Conservation (phyloP, 2,797 vertebrate species). For the Coilia nasus region DNA sequence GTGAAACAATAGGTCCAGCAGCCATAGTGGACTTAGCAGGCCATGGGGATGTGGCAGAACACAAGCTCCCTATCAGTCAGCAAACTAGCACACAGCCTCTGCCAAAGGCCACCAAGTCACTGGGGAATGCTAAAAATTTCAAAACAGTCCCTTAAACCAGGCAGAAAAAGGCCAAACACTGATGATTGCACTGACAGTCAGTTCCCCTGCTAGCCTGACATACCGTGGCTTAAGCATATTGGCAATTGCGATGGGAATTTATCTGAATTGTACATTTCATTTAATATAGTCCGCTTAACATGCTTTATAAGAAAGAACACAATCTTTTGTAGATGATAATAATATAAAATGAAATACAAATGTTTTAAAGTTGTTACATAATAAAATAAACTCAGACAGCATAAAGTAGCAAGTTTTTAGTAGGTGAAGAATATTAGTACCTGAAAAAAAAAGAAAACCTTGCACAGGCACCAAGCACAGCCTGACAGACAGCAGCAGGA, state of each 20-base stretch:
- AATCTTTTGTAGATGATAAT: too few species aligned
- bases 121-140: not conserved
- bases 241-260: not conserved
- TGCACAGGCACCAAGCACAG: not conserved
- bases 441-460: not conserved
- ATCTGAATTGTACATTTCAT: too few species aligned
- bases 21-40: slow-evolving; percentile 60
- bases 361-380: too few species aligned
- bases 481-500: slow-evolving; percentile 15
- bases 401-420: too few species aligned
- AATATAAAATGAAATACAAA: too few species aligned
- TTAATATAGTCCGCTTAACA: too few species aligned
- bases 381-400: too few species aligned
- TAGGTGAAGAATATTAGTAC: too few species aligned
- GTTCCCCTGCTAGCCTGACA: not conserved
- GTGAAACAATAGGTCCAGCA: slow-evolving; percentile 67
- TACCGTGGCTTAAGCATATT: not conserved
- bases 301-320: too few species aligned
- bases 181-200: not conserved
- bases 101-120: not conserved
- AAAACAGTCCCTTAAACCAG: too few species aligned
- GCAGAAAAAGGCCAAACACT: too few species aligned
- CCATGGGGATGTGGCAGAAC: slow-evolving; percentile 44
- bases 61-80: slow-evolving; percentile 23
- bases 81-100: not conserved